These are phyloP conservation scores for Neomorphus geoffroyi DNA, from an alignment of 2,797 vertebrate species.

Conservation along the genomic window DNA sequence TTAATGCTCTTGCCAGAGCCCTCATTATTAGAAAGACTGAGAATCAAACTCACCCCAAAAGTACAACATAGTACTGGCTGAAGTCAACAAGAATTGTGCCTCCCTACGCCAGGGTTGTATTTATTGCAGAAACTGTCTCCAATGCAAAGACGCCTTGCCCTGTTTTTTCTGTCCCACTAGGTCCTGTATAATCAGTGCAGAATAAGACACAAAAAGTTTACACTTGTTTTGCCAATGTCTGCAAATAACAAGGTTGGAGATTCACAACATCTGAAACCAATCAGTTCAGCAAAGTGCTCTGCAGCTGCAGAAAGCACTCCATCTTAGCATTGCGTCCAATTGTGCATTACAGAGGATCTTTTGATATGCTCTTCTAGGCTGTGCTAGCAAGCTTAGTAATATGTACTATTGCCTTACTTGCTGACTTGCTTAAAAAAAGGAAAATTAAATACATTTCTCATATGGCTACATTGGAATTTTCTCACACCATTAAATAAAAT, in stretches of 20 bases:
- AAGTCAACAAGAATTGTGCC: background rate
- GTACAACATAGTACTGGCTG: background rate
- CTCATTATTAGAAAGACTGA: background rate
- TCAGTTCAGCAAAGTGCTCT: slow-evolving; percentile 62
- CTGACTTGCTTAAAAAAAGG: slow-evolving; percentile 75
- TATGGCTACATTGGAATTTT: slow-evolving; percentile 76
- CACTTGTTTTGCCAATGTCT: slow-evolving; percentile 41
- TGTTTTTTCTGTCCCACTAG: slow-evolving; percentile 18
- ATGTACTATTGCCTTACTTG: slow-evolving; percentile 65
- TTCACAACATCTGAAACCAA: slow-evolving; percentile 66
- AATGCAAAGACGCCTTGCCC: background rate
- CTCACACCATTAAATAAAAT: slow-evolving; percentile 76
- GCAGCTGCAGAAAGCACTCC: slow-evolving; percentile 52
- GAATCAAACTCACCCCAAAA: background rate
- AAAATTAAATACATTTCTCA: slow-evolving; percentile 80
- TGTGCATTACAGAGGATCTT: slow-evolving; percentile 60
- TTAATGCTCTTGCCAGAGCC: slow-evolving; percentile 1
- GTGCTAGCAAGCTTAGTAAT: slow-evolving; percentile 66
- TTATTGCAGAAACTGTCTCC: background rate
- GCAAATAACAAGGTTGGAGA: slow-evolving; percentile 53
- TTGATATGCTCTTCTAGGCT: slow-evolving; percentile 56
- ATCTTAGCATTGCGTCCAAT: slow-evolving; percentile 34
- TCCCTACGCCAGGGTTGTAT: background rate
- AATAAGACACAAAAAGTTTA: slow-evolving; percentile 37
- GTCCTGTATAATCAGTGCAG: background rate